Evolutionary conservation across 2,888 invertebrate species (phyloP).

Genomic region (Pyrrhia umbra): DNA sequence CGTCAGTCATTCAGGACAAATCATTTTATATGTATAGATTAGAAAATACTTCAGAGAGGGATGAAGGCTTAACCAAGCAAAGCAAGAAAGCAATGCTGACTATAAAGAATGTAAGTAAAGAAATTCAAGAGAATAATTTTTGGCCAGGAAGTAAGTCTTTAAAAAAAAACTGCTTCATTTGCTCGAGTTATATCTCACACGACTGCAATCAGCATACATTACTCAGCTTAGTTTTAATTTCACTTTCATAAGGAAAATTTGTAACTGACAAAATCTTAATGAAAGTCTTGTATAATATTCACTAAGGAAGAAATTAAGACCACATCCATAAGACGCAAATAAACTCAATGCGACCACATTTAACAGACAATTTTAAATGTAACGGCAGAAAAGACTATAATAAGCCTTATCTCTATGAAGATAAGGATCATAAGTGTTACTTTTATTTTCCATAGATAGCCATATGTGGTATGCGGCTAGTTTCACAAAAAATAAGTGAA

Average conservation of each 20-base stretch:
- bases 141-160: background rate
- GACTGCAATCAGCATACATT: background rate
- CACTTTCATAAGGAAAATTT: slow-evolving; percentile 14
- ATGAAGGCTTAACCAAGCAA: no score
- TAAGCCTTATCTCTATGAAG: slow-evolving; percentile 9
- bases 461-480: slow-evolving; percentile 51
- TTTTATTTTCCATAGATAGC: slow-evolving; percentile 40
- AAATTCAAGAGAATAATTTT: slow-evolving; percentile 11
- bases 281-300: slow-evolving; percentile 32
- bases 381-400: slow-evolving; percentile 27
- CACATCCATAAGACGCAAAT: slow-evolving; percentile 37
- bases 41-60: no score
- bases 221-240: background rate
- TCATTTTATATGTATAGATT: no score
- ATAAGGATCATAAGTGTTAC: slow-evolving; percentile 34
- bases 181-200: slow-evolving; percentile 1
- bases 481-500: slow-evolving; percentile 73
- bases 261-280: slow-evolving; percentile 29
- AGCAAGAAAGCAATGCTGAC: no score
- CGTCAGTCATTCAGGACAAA: no score
- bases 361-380: slow-evolving; percentile 32
- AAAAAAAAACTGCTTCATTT: slow-evolving; percentile 19
- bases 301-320: slow-evolving; percentile 55
- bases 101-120: slow-evolving; percentile 43
- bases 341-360: slow-evolving; percentile 28